phyloP scores from a whole-genome alignment of 2,113 vertebrate species.

The Myocastor coypus region DNA sequence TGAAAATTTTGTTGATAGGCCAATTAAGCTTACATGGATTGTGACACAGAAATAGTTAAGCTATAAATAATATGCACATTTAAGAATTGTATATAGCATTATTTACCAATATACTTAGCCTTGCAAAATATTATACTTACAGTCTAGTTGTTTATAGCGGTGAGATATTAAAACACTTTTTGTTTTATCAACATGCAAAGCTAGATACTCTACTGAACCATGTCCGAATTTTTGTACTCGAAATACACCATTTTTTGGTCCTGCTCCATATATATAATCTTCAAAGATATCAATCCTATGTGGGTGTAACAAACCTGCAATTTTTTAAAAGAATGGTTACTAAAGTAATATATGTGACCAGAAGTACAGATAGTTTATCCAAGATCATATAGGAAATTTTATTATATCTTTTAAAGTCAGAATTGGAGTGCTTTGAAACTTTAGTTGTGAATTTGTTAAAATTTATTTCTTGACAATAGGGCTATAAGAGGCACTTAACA shows the following conservation, averaged over 20 bases:
- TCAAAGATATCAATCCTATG: conserved; percentile 98
- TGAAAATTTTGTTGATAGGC: neutral
- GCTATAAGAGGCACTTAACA: neutral
- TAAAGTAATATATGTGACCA: neutral
- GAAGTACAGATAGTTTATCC: neutral
- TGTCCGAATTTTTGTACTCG: conserved; percentile 96
- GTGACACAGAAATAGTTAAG: neutral
- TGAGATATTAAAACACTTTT: conserved; percentile 95
- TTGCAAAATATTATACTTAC: conserved; percentile 87
- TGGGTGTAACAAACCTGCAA: conserved; percentile 94
- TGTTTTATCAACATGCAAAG: conserved; percentile 93
- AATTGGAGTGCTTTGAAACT: neutral
- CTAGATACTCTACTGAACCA: conserved; percentile 90
- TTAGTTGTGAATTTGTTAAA: neutral
- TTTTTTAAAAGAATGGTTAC: conserved; percentile 36
- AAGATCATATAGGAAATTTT: neutral
- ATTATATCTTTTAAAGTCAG: neutral
- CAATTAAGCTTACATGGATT: neutral
- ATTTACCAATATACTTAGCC: neutral
- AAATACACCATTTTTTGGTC: conserved; percentile 95
- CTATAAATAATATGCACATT: conserved; percentile 9
- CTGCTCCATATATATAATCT: conserved; percentile 97
- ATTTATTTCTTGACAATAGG: neutral
- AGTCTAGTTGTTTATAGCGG: conserved; percentile 95
- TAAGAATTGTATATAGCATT: neutral